Conservation (phyloP, 2,888 invertebrate species). For the Diplazon laetatorius region DNA sequence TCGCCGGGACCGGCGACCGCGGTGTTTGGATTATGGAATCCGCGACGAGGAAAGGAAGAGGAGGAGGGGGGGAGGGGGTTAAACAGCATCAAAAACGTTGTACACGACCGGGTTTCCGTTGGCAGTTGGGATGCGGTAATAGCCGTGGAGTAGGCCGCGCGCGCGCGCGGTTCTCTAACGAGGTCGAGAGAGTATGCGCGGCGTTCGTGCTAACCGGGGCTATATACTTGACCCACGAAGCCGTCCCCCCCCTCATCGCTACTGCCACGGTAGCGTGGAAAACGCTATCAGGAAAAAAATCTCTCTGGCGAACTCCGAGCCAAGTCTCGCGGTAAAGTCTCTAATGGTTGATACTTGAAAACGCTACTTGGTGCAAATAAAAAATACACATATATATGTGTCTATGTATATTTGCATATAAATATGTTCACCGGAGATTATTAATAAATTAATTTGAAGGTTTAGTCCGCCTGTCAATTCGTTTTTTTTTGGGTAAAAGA, state of each 20-base stretch:
- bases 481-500: too few relatives aligned
- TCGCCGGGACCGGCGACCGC: conserved; percentile 39
- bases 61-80: too few relatives aligned
- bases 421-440: not conserved
- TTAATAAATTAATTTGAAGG: conserved; percentile 3
- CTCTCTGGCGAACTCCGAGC: conserved; percentile 11
- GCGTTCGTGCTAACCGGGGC: conserved; percentile 59
- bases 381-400: too few relatives aligned
- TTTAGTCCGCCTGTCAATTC: not conserved
- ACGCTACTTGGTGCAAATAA: conserved; percentile 14
- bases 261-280: conserved; percentile 32
- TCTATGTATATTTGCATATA: too few relatives aligned
- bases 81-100: conserved; percentile 17
- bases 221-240: conserved; percentile 62
- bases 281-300: conserved; percentile 43
- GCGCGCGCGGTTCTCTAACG: too few relatives aligned
- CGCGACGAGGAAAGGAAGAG: too few relatives aligned
- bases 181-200: conserved; percentile 59
- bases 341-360: conserved; percentile 41
- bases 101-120: conserved; percentile 22
- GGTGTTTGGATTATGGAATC: conserved; percentile 56
- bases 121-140: conserved; percentile 21
- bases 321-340: not conserved
- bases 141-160: conserved; percentile 15
- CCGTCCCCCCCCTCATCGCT: too few relatives aligned